Percentiles rank a stretch among this genome's conserved stretches.
Conservation (phyloP, 2,113 vertebrate species). For the Apteryx owenii region DNA sequence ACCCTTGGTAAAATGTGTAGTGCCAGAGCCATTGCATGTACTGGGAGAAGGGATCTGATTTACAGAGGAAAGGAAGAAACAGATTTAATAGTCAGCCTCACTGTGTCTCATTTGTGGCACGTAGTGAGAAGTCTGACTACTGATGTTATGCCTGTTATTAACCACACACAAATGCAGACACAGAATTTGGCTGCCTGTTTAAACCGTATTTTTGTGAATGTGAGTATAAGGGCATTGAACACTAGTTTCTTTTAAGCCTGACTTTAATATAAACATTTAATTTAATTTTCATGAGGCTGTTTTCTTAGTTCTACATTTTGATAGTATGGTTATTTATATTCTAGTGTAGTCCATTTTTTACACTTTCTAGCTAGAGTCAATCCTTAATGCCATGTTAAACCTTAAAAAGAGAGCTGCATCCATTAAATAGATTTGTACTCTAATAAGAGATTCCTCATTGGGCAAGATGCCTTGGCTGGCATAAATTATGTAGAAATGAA, state of each 20-base stretch:
- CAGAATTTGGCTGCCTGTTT: not conserved
- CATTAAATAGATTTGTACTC: not conserved
- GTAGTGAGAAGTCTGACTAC: not conserved
- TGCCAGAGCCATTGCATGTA: not conserved
- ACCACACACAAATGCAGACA: not conserved
- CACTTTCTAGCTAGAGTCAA: not conserved
- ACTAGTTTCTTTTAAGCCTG: not conserved
- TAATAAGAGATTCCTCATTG: not conserved
- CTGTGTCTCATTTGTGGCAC: not conserved
- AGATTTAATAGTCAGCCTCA: not conserved
- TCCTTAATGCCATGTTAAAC: not conserved
- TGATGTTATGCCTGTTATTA: not conserved
- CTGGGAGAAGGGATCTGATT: not conserved
- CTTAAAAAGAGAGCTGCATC: not conserved
- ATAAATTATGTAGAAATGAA: not conserved
- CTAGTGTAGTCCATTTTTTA: not conserved
- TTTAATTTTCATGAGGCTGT: not conserved
- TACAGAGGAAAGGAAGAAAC: not conserved
- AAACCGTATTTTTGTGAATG: not conserved
- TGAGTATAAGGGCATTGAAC: not conserved
- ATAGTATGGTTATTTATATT: not conserved
- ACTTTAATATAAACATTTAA: not conserved
- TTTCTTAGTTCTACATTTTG: not conserved
- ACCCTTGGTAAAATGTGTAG: not conserved
- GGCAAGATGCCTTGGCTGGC: not conserved